Evolutionary conservation across 2,797 vertebrate genomes (phyloP).

Genomic region (Rhinatrema bivittatum): DNA sequence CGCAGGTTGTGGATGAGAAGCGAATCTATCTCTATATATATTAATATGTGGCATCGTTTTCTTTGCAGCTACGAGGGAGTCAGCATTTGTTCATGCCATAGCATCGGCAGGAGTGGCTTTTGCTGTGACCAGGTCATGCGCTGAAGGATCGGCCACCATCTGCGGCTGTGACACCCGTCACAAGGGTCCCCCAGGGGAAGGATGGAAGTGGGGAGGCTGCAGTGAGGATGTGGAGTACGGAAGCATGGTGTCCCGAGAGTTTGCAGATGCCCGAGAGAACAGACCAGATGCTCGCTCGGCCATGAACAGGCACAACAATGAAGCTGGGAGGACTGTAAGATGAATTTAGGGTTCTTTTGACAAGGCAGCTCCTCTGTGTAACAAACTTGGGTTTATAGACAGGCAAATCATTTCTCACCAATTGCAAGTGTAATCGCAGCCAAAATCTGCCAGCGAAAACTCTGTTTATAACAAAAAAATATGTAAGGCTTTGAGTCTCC

Average conservation of each 20-base stretch:
- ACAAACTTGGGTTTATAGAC: no score
- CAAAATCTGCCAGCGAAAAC: no score
- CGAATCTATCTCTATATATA: no score
- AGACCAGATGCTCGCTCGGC: slow-evolving; percentile 89
- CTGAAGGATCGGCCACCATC: slow-evolving; percentile 84
- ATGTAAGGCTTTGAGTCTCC: no score
- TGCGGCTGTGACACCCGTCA: slow-evolving; percentile 89
- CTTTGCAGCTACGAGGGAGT: slow-evolving; percentile 83
- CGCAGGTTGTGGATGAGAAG: no score
- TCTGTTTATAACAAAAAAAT: no score
- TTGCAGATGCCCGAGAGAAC: slow-evolving; percentile 91
- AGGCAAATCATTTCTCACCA: no score
- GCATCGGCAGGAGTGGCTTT: slow-evolving; percentile 92
- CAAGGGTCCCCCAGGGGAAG: slow-evolving; percentile 83
- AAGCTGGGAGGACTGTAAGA: slow-evolving; percentile 84
- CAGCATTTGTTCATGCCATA: slow-evolving; percentile 92
- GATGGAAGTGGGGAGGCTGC: slow-evolving; percentile 98
- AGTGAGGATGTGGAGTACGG: slow-evolving; percentile 94
- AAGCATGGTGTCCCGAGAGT: slow-evolving; percentile 93
- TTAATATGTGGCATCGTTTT: no score
- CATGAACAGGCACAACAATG: slow-evolving; percentile 98
- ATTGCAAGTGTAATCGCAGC: no score
- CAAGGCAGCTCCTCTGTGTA: no score
- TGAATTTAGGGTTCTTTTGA: neutral
- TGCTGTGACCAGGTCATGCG: slow-evolving; percentile 90